Percentiles rank a stretch among this genome's conserved stretches.
Evolutionary conservation across 2,797 vertebrate species (phyloP).

Genomic region (Crenuchus spilurus): DNA sequence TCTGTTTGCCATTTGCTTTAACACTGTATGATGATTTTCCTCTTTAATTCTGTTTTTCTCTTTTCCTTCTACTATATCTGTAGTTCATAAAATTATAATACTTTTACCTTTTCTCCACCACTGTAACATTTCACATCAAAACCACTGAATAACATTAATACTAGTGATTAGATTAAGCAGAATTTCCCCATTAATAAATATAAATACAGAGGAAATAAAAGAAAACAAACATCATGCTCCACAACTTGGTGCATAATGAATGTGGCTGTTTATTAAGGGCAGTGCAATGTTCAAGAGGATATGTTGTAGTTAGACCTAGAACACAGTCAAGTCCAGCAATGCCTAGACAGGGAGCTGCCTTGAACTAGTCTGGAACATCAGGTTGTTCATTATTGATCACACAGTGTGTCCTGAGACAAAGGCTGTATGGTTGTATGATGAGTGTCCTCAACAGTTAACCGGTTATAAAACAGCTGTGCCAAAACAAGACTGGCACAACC

Average conservation of each 20-base stretch:
- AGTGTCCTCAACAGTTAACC: background rate
- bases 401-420: slow-evolving; percentile 43
- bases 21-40: no score
- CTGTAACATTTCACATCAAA: no score
- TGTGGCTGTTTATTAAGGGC: slow-evolving; percentile 22
- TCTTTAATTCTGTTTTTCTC: no score
- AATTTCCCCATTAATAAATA: background rate
- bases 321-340: slow-evolving; percentile 18
- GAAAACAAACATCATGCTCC: background rate
- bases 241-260: slow-evolving; percentile 28
- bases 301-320: slow-evolving; percentile 28
- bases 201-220: background rate
- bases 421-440: slow-evolving; percentile 13
- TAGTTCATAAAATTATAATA: no score
- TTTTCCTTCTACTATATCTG: no score
- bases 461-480: background rate
- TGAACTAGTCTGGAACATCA: slow-evolving; percentile 23
- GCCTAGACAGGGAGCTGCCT: slow-evolving; percentile 37
- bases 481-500: background rate
- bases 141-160: no score
- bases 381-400: slow-evolving; percentile 34
- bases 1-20: no score
- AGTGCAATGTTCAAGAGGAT: slow-evolving; percentile 36
- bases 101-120: no score
- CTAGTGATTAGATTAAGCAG: no score